Evolutionary conservation across 1,140 invertebrate genomes (phyloP).

Genomic region (Bradynema listronoti): DNA sequence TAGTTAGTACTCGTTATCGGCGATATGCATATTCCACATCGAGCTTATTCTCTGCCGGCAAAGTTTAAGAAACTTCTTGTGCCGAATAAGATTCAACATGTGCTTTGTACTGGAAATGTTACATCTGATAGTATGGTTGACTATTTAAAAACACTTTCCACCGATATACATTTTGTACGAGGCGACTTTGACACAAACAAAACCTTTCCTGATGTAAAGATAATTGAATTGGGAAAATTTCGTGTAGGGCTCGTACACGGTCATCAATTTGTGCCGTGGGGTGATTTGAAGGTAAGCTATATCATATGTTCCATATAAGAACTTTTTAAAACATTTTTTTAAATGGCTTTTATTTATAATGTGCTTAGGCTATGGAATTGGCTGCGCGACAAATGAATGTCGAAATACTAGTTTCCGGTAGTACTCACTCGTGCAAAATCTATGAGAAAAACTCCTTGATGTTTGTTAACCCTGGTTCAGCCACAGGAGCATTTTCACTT

Average conservation of each 20-base stretch:
- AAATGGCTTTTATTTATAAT: background rate
- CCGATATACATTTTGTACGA: constrained; percentile 81
- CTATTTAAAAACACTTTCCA: constrained; percentile 92
- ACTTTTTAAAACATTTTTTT: background rate
- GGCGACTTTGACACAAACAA: constrained; percentile 96
- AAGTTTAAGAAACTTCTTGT: constrained; percentile 96
- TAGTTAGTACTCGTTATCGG: constrained; percentile 89
- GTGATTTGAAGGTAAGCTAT: constrained; percentile 57
- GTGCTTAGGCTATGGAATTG: constrained; percentile 66
- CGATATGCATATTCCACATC: constrained; percentile 93
- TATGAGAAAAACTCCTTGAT: constrained; percentile 98
- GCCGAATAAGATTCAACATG: constrained; percentile 79
- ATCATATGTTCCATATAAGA: too few species aligned
- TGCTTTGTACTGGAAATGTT: constrained; percentile 83
- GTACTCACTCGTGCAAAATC: constrained; percentile 96
- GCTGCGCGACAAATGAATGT: constrained; percentile 94
- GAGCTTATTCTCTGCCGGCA: constrained; percentile 80
- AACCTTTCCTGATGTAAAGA: constrained; percentile 93
- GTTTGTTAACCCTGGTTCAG: constrained; percentile 97
- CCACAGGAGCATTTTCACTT: constrained; percentile 79
- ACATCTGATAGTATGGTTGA: constrained; percentile 71
- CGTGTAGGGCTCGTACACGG: constrained; percentile 94
- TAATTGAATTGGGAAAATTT: constrained; percentile 96
- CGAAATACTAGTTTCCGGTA: constrained; percentile 95
- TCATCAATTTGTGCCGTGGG: constrained; percentile 90